Conservation (phyloP, 2,797 vertebrate genomes). For the Sebastes wilsoni region DNA sequence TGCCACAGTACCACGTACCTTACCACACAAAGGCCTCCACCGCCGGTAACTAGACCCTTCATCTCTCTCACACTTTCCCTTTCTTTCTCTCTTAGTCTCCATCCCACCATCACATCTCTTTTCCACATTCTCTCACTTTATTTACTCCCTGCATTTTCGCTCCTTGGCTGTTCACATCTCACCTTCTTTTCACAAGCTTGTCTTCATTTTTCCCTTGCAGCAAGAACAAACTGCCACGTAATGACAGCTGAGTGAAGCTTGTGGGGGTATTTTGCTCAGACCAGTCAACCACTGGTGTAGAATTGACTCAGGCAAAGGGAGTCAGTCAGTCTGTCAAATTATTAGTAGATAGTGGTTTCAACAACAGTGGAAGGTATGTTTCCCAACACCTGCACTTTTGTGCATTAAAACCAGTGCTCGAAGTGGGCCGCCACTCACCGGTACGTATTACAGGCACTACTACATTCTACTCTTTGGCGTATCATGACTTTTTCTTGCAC, state of each 20-base stretch:
- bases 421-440: background rate
- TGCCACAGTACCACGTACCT: constrained; percentile 40
- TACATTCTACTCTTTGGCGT: no score
- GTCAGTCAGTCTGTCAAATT: constrained; percentile 10
- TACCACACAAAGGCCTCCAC: constrained; percentile 39
- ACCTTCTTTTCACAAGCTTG: background rate
- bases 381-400: background rate
- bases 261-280: constrained; percentile 4
- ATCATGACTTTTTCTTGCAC: no score
- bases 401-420: background rate
- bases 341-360: background rate
- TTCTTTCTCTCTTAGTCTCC: constrained; percentile 3
- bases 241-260: constrained; percentile 20
- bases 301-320: background rate
- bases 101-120: background rate
- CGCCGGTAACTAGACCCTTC: constrained; percentile 58
- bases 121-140: background rate
- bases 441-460: no score
- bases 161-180: background rate
- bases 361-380: background rate
- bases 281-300: constrained; percentile 7
- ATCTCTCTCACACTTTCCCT: constrained; percentile 24
- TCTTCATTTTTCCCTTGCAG: background rate
- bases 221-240: background rate
- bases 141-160: background rate